Conservation (phyloP, 92 coral and sea anemone genomes). For the Phenganax subtilis region DNA sequence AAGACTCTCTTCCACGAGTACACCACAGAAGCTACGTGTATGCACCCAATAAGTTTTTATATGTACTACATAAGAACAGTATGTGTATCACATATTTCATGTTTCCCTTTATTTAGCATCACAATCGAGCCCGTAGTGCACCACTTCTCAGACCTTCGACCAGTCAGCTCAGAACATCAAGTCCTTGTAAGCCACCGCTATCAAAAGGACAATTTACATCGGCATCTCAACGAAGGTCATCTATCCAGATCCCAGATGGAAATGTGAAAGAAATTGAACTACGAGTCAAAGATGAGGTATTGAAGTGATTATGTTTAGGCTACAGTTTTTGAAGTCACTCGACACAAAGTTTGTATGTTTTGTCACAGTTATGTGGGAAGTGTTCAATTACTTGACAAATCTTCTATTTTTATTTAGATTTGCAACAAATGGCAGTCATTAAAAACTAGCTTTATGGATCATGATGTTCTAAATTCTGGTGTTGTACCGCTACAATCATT, state of each 20-base stretch:
- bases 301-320: not conserved
- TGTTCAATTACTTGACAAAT: not conserved
- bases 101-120: not conserved
- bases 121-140: conserved; percentile 17
- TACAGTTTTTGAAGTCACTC: too few species aligned
- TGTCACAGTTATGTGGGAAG: not conserved
- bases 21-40: conserved; percentile 49
- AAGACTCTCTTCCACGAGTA: conserved; percentile 62
- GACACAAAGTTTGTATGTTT: too few species aligned
- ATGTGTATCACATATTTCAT: not conserved
- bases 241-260: conserved; percentile 42
- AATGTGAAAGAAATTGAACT: conserved; percentile 77
- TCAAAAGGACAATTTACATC: conserved; percentile 51
- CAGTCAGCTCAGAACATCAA: conserved; percentile 50
- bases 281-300: conserved; percentile 73
- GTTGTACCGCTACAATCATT: conserved; percentile 61
- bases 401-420: conserved; percentile 46
- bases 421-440: conserved; percentile 87
- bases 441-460: conserved; percentile 73
- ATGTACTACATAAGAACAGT: not conserved
- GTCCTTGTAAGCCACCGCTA: conserved; percentile 44
- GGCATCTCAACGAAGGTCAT: conserved; percentile 32
- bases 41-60: not conserved
- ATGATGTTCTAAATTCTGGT: conserved; percentile 63
- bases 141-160: conserved; percentile 52